These are phyloP conservation scores for Sitophilus oryzae DNA, from an alignment of 1,140 invertebrate genomes.

Conservation along the genomic window DNA sequence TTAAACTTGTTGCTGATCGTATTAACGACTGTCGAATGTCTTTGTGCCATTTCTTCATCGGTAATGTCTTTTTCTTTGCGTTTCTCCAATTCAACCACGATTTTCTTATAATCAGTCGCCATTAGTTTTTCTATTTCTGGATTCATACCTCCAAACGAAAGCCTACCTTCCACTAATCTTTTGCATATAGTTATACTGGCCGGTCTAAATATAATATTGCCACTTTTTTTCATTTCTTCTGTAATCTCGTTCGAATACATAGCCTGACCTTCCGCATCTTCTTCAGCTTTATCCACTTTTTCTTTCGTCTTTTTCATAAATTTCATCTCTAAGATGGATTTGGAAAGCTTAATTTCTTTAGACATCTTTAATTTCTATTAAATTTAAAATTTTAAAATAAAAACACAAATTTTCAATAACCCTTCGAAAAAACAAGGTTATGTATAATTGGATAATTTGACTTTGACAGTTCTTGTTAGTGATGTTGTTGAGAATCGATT, in stretches of 20 bases:
- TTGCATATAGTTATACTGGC: conserved; percentile 71
- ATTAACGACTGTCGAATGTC: conserved; percentile 43
- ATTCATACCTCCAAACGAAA: conserved; percentile 86
- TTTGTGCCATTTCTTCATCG: conserved; percentile 62
- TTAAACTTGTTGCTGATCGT: conserved; percentile 46
- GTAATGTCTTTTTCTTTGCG: conserved; percentile 59
- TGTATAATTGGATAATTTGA: too few species aligned
- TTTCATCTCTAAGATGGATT: conserved; percentile 70
- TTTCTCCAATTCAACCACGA: conserved; percentile 42
- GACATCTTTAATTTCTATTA: background rate
- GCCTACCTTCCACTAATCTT: conserved; percentile 67
- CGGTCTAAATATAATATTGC: conserved; percentile 63
- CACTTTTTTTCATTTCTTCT: conserved; percentile 54
- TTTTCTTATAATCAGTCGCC: conserved; percentile 49
- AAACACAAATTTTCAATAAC: too few species aligned
- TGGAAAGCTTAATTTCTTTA: conserved; percentile 50
- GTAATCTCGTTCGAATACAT: conserved; percentile 46
- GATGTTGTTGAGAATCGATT: too few species aligned
- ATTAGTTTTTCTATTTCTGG: conserved; percentile 76
- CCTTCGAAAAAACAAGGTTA: too few species aligned
- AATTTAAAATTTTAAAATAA: too few species aligned
- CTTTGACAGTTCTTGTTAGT: too few species aligned
- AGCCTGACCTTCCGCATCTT: conserved; percentile 63
- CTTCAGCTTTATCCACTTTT: conserved; percentile 66
- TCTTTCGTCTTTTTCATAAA: conserved; percentile 89